Evolutionary conservation across 2,888 invertebrate genomes (phyloP).

Genomic region (Rapana venosa): DNA sequence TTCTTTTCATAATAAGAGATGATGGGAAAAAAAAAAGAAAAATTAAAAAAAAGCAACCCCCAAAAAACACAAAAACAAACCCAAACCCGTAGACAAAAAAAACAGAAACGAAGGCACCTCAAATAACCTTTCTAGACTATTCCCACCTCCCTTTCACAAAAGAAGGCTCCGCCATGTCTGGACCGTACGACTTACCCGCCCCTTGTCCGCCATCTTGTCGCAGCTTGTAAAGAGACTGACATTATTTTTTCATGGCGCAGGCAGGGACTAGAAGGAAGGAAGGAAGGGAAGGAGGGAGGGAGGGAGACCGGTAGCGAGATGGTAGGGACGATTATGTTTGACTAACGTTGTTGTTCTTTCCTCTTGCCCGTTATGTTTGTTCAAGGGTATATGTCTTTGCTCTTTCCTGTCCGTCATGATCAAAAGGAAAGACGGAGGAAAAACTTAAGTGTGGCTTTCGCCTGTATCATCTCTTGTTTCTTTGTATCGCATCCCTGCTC

Average conservation of each 20-base stretch:
- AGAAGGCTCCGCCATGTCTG: slow-evolving; percentile 33
- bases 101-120: no score
- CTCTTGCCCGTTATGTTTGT: slow-evolving; percentile 26
- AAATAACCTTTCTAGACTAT: no score
- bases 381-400: slow-evolving; percentile 25
- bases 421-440: neutral
- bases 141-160: slow-evolving; percentile 17
- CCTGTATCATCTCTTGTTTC: no score
- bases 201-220: slow-evolving; percentile 30
- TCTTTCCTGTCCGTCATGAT: neutral
- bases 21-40: no score
- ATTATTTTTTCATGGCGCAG: neutral
- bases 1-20: no score
- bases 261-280: neutral
- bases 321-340: slow-evolving; percentile 33
- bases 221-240: slow-evolving; percentile 6
- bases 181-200: neutral
- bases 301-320: neutral
- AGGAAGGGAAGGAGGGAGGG: neutral
- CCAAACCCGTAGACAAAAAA: no score
- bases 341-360: slow-evolving; percentile 16
- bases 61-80: no score
- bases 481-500: no score
- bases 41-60: no score
- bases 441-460: no score